These are phyloP conservation scores for Litoditis marina DNA, from an alignment of 2,888 invertebrate species.

Conservation along the genomic window DNA sequence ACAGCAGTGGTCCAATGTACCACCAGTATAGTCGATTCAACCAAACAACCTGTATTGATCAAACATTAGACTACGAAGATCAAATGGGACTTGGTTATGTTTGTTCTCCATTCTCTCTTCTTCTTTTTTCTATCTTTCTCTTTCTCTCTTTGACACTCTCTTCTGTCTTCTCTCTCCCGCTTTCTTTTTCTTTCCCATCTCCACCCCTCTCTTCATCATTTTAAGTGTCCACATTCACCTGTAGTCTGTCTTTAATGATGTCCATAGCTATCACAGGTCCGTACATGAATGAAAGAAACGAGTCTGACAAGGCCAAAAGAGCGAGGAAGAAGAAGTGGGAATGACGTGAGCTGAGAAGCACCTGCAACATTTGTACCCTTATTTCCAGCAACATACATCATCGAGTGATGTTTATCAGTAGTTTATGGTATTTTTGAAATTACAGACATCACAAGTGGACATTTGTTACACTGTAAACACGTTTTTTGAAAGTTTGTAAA, in stretches of 20 bases:
- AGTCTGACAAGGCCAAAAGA: conserved; percentile 55
- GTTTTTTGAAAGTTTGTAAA: not conserved
- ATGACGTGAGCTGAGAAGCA: conserved; percentile 48
- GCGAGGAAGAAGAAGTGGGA: conserved; percentile 60
- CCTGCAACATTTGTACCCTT: conserved; percentile 20
- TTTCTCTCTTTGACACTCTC: too few relatives aligned
- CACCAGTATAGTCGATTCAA: conserved; percentile 47
- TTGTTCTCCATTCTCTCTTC: too few relatives aligned
- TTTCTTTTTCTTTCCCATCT: too few relatives aligned
- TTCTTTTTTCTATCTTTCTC: too few relatives aligned
- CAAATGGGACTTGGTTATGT: too few relatives aligned
- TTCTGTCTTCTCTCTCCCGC: too few relatives aligned
- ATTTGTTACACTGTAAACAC: too few relatives aligned
- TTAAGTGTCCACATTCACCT: conserved; percentile 17
- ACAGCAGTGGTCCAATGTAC: conserved; percentile 55
- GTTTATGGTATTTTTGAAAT: too few relatives aligned
- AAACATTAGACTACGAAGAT: not conserved
- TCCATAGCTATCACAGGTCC: conserved; percentile 61
- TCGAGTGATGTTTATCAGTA: too few relatives aligned
- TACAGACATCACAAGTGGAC: too few relatives aligned
- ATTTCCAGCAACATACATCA: too few relatives aligned
- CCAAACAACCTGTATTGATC: conserved; percentile 43
- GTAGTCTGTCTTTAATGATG: conserved; percentile 52
- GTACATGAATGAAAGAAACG: conserved; percentile 58
- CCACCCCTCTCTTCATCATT: not conserved